Conservation (phyloP, 1,140 invertebrate species). For the Kradibia gibbosae region DNA sequence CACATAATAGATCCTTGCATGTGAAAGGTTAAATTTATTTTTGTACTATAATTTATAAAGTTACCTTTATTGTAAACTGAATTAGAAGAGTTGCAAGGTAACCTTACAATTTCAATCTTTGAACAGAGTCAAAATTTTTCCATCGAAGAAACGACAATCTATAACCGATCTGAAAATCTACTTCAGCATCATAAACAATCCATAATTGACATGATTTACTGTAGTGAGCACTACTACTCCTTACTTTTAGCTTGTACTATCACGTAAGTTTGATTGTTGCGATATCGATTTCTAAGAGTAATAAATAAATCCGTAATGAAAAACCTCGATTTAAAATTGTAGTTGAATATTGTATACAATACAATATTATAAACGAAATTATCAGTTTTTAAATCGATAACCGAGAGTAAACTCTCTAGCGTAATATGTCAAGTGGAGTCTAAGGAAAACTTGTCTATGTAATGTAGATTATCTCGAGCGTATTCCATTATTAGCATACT, state of each 20-base stretch:
- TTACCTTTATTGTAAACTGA: neutral
- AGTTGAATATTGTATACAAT: slow-evolving; percentile 9
- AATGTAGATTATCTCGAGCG: neutral
- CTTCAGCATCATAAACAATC: slow-evolving; percentile 67
- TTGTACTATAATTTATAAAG: slow-evolving; percentile 17
- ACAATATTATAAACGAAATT: neutral
- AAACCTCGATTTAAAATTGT: neutral
- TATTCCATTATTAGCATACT: neutral
- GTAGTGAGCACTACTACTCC: slow-evolving; percentile 14
- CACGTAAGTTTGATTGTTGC: slow-evolving; percentile 53
- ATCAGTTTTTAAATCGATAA: slow-evolving; percentile 3
- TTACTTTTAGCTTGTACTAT: slow-evolving; percentile 49
- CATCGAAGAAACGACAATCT: slow-evolving; percentile 25
- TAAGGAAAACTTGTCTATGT: neutral
- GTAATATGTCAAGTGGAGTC: neutral
- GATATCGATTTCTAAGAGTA: slow-evolving; percentile 54
- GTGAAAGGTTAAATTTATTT: slow-evolving; percentile 1
- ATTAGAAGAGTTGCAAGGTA: slow-evolving; percentile 11
- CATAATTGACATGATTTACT: slow-evolving; percentile 71
- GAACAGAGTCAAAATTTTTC: slow-evolving; percentile 33
- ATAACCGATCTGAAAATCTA: slow-evolving; percentile 51
- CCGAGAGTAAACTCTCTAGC: neutral
- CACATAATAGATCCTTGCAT: neutral
- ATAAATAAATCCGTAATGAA: slow-evolving; percentile 39
- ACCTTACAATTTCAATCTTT: slow-evolving; percentile 31